These are phyloP conservation scores for Notamacropus eugenii DNA, from an alignment of 2,797 vertebrate genomes.

Conservation along the genomic window DNA sequence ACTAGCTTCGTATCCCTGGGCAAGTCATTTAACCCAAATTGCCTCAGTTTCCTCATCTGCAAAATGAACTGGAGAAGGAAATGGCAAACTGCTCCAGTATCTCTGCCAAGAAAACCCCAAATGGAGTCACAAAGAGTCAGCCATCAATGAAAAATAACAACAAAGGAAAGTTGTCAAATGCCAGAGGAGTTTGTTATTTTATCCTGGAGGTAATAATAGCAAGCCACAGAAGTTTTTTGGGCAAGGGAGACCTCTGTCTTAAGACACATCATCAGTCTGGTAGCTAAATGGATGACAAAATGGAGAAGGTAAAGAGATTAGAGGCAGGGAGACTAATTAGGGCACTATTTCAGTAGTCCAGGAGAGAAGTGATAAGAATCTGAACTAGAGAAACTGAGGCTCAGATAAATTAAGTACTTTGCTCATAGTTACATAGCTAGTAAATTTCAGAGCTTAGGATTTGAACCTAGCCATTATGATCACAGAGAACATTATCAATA, in stretches of 20 bases:
- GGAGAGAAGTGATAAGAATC: neutral
- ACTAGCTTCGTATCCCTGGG: neutral
- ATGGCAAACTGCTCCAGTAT: neutral
- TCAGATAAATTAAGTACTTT: neutral
- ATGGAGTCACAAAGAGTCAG: neutral
- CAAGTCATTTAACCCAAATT: neutral
- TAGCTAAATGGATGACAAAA: neutral
- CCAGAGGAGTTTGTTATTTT: neutral
- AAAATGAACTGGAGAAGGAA: neutral
- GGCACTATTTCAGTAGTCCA: neutral
- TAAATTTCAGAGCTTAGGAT: neutral
- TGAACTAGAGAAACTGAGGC: neutral
- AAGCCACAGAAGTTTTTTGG: neutral
- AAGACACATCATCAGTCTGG: neutral
- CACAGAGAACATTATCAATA: neutral
- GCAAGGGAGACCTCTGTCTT: neutral
- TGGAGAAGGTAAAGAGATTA: neutral
- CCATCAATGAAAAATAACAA: neutral
- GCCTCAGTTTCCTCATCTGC: neutral
- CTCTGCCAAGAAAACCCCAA: neutral
- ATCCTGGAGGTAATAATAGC: neutral
- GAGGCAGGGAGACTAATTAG: neutral
- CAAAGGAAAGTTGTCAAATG: neutral
- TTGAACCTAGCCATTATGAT: neutral
- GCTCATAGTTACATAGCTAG: neutral